phyloP scores from a whole-genome alignment of 2,797 vertebrate species.

The Garrulus glandarius region DNA sequence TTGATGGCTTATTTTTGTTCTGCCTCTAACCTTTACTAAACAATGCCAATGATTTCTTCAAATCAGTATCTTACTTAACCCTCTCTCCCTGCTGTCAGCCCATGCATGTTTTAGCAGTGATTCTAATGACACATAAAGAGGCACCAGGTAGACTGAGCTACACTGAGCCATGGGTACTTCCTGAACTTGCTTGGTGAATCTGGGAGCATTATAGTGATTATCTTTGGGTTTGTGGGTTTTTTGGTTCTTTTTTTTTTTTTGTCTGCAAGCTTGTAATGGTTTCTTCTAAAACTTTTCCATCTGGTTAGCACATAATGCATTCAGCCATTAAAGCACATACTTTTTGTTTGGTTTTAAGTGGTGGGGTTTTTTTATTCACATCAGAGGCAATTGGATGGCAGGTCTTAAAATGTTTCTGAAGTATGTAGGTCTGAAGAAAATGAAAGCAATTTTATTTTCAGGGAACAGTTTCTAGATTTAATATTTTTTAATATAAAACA shows the following conservation, averaged over 20 bases:
- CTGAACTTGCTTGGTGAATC: conserved; percentile 47
- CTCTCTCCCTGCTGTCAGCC: neutral
- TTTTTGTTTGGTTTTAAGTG: neutral
- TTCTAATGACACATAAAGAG: neutral
- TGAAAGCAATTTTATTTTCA: neutral
- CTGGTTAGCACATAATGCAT: neutral
- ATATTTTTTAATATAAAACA: neutral
- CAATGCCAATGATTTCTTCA: neutral
- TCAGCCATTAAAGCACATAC: conserved; percentile 29
- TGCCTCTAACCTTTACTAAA: conserved; percentile 64
- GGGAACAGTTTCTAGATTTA: neutral
- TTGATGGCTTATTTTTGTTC: neutral
- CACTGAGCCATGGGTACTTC: conserved; percentile 17
- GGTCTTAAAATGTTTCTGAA: neutral
- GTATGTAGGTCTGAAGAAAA: neutral
- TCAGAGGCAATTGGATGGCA: neutral
- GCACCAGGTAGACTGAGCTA: neutral
- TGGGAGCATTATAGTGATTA: neutral
- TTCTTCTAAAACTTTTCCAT: neutral
- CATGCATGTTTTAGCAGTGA: neutral
- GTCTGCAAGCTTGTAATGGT: conserved; percentile 54
- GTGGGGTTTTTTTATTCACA: neutral
- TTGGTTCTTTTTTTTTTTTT: neutral
- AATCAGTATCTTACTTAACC: neutral
- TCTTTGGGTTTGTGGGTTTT: neutral